These are phyloP conservation scores for Amitus sp. DNA, from an alignment of 2,888 invertebrate genomes.

Conservation along the genomic window DNA sequence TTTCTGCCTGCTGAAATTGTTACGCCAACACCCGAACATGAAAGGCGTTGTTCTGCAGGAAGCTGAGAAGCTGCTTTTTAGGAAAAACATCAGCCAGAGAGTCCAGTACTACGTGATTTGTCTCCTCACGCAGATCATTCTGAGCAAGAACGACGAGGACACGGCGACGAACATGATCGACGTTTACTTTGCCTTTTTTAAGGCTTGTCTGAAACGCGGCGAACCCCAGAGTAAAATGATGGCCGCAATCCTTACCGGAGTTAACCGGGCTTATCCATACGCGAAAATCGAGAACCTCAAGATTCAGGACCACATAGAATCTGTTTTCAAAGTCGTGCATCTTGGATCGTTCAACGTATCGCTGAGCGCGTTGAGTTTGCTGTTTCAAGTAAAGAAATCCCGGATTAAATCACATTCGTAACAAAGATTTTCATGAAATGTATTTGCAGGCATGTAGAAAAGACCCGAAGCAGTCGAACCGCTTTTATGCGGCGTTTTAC, in stretches of 20 bases:
- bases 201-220: constrained; percentile 87
- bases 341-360: constrained; percentile 79
- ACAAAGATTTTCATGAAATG: too few species aligned
- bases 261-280: constrained; percentile 87
- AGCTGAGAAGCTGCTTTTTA: constrained; percentile 89
- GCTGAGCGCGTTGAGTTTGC: constrained; percentile 69
- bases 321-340: constrained; percentile 84
- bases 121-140: constrained; percentile 86
- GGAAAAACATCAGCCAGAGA: constrained; percentile 83
- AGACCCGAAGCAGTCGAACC: constrained; percentile 59
- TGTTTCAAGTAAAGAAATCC: constrained; percentile 66
- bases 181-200: constrained; percentile 96
- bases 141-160: constrained; percentile 77
- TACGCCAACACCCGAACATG: constrained; percentile 91
- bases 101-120: constrained; percentile 96
- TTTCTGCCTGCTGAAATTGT: constrained; percentile 83
- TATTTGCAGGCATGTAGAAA: constrained; percentile 50
- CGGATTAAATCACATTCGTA: too few species aligned
- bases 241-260: constrained; percentile 83
- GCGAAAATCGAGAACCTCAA: constrained; percentile 73
- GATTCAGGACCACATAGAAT: constrained; percentile 75
- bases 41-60: constrained; percentile 87
- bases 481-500: constrained; percentile 91
- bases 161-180: constrained; percentile 86
- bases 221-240: constrained; percentile 86